These are phyloP conservation scores for Pedicia rivosa DNA, from an alignment of 2,888 invertebrate species.

Conservation along the genomic window DNA sequence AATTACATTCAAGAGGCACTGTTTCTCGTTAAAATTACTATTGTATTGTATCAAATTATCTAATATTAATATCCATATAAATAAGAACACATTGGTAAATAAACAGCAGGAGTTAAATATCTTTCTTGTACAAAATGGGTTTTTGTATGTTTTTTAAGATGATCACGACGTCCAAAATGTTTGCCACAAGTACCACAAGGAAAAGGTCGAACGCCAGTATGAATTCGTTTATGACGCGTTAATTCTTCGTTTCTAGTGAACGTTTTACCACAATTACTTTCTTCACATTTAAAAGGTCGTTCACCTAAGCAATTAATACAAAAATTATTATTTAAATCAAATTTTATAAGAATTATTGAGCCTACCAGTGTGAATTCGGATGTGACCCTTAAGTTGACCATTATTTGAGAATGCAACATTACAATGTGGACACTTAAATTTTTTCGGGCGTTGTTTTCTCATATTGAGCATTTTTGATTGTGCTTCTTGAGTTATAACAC, in stretches of 20 bases:
- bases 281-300: conserved; percentile 75
- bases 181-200: conserved; percentile 80
- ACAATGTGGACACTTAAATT: conserved; percentile 82
- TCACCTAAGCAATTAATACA: conserved; percentile 40
- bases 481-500: conserved; percentile 53
- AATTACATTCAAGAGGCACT: too few relatives aligned
- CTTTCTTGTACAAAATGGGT: conserved; percentile 56
- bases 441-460: conserved; percentile 70
- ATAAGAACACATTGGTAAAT: conserved; percentile 40
- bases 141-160: conserved; percentile 83
- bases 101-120: conserved; percentile 43
- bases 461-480: conserved; percentile 48
- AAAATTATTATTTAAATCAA: conserved; percentile 7
- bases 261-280: conserved; percentile 70
- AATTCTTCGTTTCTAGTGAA: conserved; percentile 86
- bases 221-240: conserved; percentile 81
- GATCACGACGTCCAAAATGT: conserved; percentile 85
- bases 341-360: too few relatives aligned
- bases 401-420: conserved; percentile 87
- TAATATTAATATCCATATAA: conserved; percentile 42
- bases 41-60: too few relatives aligned
- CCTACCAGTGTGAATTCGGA: conserved; percentile 73
- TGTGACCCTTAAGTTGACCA: conserved; percentile 79
- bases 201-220: conserved; percentile 73
- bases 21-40: too few relatives aligned